Evolutionary conservation across 2,797 vertebrate genomes (phyloP), one percentile per base, ranked within the genome.

Genomic region (Buphagus erythrorhynchus): DNA sequence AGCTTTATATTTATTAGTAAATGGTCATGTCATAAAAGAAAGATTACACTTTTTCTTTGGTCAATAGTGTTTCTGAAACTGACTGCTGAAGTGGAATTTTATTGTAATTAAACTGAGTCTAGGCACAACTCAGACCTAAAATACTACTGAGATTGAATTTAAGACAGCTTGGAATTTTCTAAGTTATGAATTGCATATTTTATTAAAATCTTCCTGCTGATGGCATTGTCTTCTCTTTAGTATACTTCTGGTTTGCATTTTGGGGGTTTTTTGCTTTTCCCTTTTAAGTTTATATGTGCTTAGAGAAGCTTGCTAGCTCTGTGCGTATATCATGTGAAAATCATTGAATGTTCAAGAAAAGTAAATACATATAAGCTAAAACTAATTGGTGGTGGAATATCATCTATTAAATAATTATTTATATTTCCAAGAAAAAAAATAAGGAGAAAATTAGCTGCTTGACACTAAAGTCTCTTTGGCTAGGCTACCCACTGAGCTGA

Each of bases 81-180:
- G 69, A 67, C 45, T 67, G 19, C 35, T 81, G 42, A 86, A 67
- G 8, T 55, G 73, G 55, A 84, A 26, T 97, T 86, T 76, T 65
- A 57, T 24, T 95, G 33, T 92, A 87, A 91, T 95, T 93, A 92
- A 62, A 84, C n/a, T 91, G 36, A 78, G 48, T 73, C 63, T 73
- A 85, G 54, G 42, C 52, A 76, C 63, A 92, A 71, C 33, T 82
- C 33, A 55, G n/a, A 40, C 71, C 11, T 88, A 66, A 80, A 75
- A 59, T 88, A 73, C 24, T 49, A 33, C 11, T 76, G 38, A 74
- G 55, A 57, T 9, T 55, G 11, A 86, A 86, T 85, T 88, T 61
- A 89, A 57, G 62, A 54, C 48, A 63, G 29, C 16, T 67, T 93
- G 69, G 11, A 74, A 66, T 45, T 92, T 88, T 90, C 48, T 75